phyloP scores from a whole-genome alignment of 1,140 invertebrate genomes.

The Trichomalopsis sarcophagae region DNA sequence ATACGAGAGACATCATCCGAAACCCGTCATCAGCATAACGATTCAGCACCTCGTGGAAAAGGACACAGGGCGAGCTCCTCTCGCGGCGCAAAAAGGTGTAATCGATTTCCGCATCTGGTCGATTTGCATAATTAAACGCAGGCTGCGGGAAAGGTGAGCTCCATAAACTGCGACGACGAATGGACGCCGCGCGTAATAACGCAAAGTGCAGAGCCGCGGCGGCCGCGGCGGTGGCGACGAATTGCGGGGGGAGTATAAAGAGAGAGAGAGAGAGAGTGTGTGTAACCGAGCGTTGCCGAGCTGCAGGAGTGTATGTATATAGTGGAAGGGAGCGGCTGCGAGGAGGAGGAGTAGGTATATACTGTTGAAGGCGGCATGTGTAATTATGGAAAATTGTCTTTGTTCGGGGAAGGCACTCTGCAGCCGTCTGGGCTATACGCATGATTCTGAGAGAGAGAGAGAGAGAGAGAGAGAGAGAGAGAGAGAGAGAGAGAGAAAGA shows the following conservation, averaged over 20 bases:
- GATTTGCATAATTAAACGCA: constrained; percentile 48
- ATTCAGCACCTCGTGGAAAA: constrained; percentile 24
- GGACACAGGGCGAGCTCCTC: background rate
- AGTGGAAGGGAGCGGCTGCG: constrained; percentile 14
- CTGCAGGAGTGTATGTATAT: background rate
- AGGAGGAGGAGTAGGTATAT: background rate
- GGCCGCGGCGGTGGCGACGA: background rate
- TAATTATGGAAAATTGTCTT: constrained; percentile 43
- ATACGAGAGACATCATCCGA: background rate
- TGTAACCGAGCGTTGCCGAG: background rate
- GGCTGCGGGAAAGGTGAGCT: constrained; percentile 21
- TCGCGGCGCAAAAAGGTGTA: constrained; percentile 1
- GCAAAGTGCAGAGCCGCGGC: constrained; percentile 10
- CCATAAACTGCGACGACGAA: constrained; percentile 24
- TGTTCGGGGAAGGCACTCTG: background rate
- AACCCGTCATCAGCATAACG: background rate
- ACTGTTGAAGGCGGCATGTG: background rate
- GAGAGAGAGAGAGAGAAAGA: background rate
- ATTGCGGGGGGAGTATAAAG: background rate
- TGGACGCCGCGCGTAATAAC: constrained; percentile 25
- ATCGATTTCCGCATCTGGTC: constrained; percentile 47
- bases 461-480: no score
- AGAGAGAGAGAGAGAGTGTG: background rate
- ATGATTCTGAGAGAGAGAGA: background rate
- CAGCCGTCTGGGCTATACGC: no score